Percentiles rank a stretch among this genome's conserved stretches.
Conservation (phyloP, 1,140 invertebrate genomes). For the Drosophila athabasca region DNA sequence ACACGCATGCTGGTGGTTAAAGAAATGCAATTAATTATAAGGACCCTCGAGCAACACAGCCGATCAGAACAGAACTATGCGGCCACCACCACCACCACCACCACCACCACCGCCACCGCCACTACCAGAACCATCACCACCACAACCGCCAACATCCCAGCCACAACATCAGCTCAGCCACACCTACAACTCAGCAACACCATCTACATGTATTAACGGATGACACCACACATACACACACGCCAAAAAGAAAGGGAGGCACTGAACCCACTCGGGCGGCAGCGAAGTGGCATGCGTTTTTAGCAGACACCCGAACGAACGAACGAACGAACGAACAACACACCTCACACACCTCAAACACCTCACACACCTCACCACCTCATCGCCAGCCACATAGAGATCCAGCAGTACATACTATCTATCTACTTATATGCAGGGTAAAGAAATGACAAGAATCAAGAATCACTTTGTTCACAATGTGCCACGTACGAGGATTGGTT, state of each 20-base stretch:
- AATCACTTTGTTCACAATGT: constrained; percentile 39
- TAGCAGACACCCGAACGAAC: constrained; percentile 36
- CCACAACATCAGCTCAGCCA: constrained; percentile 18
- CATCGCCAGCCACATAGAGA: constrained; percentile 7
- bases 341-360: not conserved
- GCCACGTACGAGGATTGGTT: constrained; percentile 49
- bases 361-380: not conserved
- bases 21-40: constrained; percentile 79
- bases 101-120: constrained; percentile 7
- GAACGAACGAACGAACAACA: constrained; percentile 3
- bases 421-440: constrained; percentile 36
- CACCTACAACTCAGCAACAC: constrained; percentile 3
- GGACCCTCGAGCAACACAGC: constrained; percentile 54
- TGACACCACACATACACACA: not conserved
- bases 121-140: not conserved
- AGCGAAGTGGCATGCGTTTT: constrained; percentile 60
- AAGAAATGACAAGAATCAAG: not conserved
- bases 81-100: constrained; percentile 15
- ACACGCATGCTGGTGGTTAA: constrained; percentile 47
- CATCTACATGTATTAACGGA: constrained; percentile 50
- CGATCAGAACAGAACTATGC: constrained; percentile 39
- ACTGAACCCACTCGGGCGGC: constrained; percentile 28
- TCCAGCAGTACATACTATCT: constrained; percentile 29
- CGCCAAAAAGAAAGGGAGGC: constrained; percentile 23
- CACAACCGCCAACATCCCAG: not conserved